Evolutionary conservation across 2,113 vertebrate genomes (phyloP).

Genomic region (Hippocampus mohnikei): DNA sequence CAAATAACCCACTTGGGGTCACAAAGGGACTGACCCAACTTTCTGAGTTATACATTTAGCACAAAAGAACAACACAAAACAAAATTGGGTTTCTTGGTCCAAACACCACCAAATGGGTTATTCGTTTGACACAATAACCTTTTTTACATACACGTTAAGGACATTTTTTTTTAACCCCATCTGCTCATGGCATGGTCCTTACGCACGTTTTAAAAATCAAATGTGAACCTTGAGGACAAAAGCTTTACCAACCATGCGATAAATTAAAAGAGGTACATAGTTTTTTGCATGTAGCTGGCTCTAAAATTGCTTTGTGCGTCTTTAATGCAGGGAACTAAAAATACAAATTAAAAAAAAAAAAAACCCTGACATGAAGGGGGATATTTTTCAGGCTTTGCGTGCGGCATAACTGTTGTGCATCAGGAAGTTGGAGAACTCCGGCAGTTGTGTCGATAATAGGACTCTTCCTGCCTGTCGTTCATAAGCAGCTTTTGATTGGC

Average conservation of each 20-base stretch:
- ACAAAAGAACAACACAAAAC: too few relatives aligned
- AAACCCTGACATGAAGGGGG: background rate
- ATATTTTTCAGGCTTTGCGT: conserved; percentile 14
- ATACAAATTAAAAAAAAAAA: background rate
- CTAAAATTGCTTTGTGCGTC: background rate
- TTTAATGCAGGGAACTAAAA: background rate
- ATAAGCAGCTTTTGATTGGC: conserved; percentile 57
- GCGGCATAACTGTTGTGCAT: conserved; percentile 30
- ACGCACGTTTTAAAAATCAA: background rate
- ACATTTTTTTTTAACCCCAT: background rate
- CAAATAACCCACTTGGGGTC: too few relatives aligned
- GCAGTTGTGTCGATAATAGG: conserved; percentile 20
- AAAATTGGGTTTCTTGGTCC: too few relatives aligned
- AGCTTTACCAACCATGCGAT: background rate
- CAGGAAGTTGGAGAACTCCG: conserved; percentile 13
- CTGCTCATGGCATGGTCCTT: background rate
- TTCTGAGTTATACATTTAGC: too few relatives aligned
- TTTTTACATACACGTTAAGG: background rate
- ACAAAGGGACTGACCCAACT: too few relatives aligned
- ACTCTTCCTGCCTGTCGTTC: conserved; percentile 24
- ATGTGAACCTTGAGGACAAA: background rate
- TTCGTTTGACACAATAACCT: too few relatives aligned
- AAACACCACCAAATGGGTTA: too few relatives aligned
- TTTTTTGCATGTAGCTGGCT: too few relatives aligned
- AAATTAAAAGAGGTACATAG: background rate